These are phyloP conservation scores for Pollenia labialis DNA, from an alignment of 2,888 invertebrate species.

Conservation along the genomic window DNA sequence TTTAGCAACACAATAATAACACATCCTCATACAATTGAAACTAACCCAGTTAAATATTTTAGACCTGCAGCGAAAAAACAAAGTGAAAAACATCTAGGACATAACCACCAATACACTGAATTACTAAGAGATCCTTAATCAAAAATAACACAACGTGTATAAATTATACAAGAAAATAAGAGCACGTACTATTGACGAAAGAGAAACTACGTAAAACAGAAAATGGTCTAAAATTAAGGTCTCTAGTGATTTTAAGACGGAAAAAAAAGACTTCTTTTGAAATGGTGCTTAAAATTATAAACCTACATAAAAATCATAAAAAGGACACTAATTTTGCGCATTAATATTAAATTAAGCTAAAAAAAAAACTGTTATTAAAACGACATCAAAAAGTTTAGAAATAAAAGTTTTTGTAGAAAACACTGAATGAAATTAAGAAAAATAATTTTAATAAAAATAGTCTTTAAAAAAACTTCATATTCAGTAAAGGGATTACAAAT, in stretches of 20 bases:
- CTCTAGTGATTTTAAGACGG: conserved; percentile 29
- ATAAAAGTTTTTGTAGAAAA: background rate
- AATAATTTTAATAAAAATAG: background rate
- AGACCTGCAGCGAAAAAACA: conserved; percentile 43
- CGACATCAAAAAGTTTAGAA: background rate
- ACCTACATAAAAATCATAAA: background rate
- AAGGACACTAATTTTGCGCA: background rate
- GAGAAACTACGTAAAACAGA: conserved; percentile 1
- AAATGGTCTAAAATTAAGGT: conserved; percentile 33
- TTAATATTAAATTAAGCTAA: conserved; percentile 46
- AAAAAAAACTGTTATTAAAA: background rate
- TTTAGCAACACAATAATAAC: conserved; percentile 43
- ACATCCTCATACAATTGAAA: conserved; percentile 45
- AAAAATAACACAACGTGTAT: conserved; percentile 26
- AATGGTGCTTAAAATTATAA: conserved; percentile 15
- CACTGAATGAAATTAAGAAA: background rate
- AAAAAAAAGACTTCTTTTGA: conserved; percentile 10
- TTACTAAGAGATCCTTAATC: conserved; percentile 23
- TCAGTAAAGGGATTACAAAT: too few relatives aligned
- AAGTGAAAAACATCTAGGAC: conserved; percentile 18
- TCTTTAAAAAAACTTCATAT: background rate
- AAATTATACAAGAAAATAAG: background rate
- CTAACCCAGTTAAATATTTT: conserved; percentile 66
- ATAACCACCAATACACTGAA: background rate
- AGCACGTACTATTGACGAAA: conserved; percentile 4